Conservation (phyloP, 2,888 invertebrate genomes). For the Megastigmus dorsalis region DNA sequence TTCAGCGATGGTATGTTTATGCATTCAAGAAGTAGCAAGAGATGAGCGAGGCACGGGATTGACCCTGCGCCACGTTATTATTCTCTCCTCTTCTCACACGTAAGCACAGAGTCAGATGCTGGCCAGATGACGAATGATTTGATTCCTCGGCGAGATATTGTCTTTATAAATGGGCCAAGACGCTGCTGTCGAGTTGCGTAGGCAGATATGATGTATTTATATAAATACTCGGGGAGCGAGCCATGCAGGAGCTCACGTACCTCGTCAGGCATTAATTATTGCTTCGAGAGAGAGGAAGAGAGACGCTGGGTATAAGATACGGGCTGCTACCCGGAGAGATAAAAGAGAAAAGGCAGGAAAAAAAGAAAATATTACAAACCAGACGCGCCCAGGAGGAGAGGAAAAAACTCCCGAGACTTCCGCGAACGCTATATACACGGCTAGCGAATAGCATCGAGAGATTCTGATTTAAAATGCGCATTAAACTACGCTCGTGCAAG, state of each 20-base stretch:
- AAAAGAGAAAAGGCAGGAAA: neutral
- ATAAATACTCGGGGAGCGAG: neutral
- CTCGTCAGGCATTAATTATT: constrained; percentile 34
- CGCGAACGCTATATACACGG: neutral
- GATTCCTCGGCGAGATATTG: constrained; percentile 10
- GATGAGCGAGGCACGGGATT: neutral
- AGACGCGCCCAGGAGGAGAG: neutral
- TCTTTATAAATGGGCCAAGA: constrained; percentile 1
- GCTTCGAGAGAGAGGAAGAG: constrained; percentile 16
- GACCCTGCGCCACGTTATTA: neutral
- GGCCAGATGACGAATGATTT: constrained; percentile 5
- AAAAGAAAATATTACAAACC: neutral
- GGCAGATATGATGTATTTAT: neutral
- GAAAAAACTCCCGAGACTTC: neutral
- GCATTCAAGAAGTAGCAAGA: no score
- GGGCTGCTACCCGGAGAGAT: neutral
- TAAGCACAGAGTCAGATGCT: no score
- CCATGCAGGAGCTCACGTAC: neutral
- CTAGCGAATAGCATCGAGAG: neutral
- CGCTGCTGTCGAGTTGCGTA: neutral
- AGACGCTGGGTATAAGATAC: neutral
- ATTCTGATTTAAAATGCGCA: constrained; percentile 20
- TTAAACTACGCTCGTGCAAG: neutral
- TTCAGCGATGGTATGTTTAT: no score
- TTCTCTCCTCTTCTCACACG: neutral